phyloP scores from a whole-genome alignment of 2,888 invertebrate genomes.

The Melieria omissa region DNA sequence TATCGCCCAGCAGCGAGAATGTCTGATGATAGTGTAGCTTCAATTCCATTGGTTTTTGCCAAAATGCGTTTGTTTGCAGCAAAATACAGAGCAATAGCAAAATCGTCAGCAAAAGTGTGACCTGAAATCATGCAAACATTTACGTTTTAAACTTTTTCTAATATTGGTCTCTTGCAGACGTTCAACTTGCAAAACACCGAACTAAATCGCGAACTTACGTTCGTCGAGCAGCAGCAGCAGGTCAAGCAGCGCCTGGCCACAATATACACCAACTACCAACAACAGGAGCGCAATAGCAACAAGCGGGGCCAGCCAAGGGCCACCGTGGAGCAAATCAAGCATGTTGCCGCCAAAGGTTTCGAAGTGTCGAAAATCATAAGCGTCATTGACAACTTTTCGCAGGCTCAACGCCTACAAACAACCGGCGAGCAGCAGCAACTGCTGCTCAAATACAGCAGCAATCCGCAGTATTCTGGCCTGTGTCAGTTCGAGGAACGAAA shows the following conservation, averaged over 20 bases:
- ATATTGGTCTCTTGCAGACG: constrained; percentile 69
- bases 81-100: constrained; percentile 11
- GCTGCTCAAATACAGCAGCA: constrained; percentile 54
- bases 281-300: constrained; percentile 50
- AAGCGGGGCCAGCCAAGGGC: constrained; percentile 43
- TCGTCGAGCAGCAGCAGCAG: constrained; percentile 73
- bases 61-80: constrained; percentile 19
- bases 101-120: not conserved
- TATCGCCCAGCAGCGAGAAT: constrained; percentile 32
- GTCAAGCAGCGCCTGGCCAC: constrained; percentile 59
- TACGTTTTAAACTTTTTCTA: not conserved
- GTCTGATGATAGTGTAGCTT: constrained; percentile 42
- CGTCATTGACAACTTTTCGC: constrained; percentile 71
- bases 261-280: constrained; percentile 61
- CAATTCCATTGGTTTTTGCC: constrained; percentile 41
- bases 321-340: constrained; percentile 68
- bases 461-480: constrained; percentile 58
- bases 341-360: constrained; percentile 71
- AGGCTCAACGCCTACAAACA: constrained; percentile 56
- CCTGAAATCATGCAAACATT: not conserved
- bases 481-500: constrained; percentile 58
- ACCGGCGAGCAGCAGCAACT: constrained; percentile 53
- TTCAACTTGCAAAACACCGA: constrained; percentile 75
- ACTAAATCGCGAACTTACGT: constrained; percentile 76
- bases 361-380: constrained; percentile 73